Conservation (phyloP, 2,113 vertebrate species). For the Talpa occidentalis region DNA sequence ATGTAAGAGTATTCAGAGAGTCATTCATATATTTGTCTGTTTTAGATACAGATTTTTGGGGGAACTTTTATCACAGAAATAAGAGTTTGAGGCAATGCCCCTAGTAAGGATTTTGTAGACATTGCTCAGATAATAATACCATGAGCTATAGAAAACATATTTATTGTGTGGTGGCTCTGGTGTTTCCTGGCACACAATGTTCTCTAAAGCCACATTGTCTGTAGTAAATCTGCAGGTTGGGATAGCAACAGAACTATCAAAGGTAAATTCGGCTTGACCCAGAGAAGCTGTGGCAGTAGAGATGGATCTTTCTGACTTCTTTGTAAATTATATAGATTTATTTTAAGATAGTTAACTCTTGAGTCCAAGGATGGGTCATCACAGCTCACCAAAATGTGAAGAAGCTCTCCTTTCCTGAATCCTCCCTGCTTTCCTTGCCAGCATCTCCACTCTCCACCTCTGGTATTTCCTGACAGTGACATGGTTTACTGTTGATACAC, state of each 20-base stretch:
- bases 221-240: neutral
- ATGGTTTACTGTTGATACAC: neutral
- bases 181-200: neutral
- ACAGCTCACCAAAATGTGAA: neutral
- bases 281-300: neutral
- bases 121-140: neutral
- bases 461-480: neutral
- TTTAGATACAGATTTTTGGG: neutral
- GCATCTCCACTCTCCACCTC: neutral
- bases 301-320: neutral
- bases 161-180: neutral
- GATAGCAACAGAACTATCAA: neutral
- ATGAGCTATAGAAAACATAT: neutral
- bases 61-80: slow-evolving; percentile 6
- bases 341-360: slow-evolving; percentile 2
- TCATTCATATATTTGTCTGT: neutral
- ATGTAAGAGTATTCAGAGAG: neutral
- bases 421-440: neutral
- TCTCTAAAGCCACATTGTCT: neutral
- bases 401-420: neutral
- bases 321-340: slow-evolving; percentile 5
- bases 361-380: neutral
- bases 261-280: neutral
- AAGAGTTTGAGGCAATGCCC: neutral
- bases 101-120: neutral